Percentiles rank a stretch among this genome's conserved stretches.
These are phyloP conservation scores for Parotocinclus haroldoi DNA, from an alignment of 2,797 vertebrate species.

Conservation along the genomic window DNA sequence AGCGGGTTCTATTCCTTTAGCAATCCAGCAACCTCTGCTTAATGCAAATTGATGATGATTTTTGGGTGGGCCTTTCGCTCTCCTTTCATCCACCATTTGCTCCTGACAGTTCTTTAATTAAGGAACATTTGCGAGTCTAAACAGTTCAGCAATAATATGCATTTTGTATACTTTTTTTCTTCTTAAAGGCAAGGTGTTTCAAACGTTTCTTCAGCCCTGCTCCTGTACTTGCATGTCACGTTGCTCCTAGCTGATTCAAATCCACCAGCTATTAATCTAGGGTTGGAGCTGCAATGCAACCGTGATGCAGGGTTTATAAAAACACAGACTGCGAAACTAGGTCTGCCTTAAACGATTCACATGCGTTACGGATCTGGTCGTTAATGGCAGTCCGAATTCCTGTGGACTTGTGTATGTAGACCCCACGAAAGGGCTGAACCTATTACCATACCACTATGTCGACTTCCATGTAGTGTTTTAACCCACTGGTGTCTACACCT, in stretches of 20 bases:
- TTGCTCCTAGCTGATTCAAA: not conserved
- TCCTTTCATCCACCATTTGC: not conserved
- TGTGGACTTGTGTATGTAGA: not conserved
- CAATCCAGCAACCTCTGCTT: too few relatives aligned
- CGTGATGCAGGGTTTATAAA: not conserved
- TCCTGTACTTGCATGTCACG: not conserved
- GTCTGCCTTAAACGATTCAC: not conserved
- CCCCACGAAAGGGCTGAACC: not conserved
- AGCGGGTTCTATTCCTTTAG: too few relatives aligned
- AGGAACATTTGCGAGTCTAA: slow-evolving; percentile 17
- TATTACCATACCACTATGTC: slow-evolving; percentile 2
- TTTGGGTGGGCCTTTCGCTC: too few relatives aligned
- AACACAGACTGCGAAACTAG: not conserved
- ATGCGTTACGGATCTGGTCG: too few relatives aligned
- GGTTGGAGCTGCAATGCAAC: not conserved
- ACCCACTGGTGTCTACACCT: slow-evolving; percentile 13
- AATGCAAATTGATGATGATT: too few relatives aligned
- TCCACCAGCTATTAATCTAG: not conserved
- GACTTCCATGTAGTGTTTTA: slow-evolving; percentile 21
- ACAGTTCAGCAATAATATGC: slow-evolving; percentile 30
- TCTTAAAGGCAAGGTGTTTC: not conserved
- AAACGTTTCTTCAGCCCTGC: not conserved
- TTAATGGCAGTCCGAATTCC: too few relatives aligned
- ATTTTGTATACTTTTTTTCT: slow-evolving; percentile 18
- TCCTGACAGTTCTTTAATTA: slow-evolving; percentile 4